A percentile compares a stretch with the other conserved stretches of the same genome.
phyloP scores from a whole-genome alignment of 2,888 invertebrate genomes.

The Myathropa florea region DNA sequence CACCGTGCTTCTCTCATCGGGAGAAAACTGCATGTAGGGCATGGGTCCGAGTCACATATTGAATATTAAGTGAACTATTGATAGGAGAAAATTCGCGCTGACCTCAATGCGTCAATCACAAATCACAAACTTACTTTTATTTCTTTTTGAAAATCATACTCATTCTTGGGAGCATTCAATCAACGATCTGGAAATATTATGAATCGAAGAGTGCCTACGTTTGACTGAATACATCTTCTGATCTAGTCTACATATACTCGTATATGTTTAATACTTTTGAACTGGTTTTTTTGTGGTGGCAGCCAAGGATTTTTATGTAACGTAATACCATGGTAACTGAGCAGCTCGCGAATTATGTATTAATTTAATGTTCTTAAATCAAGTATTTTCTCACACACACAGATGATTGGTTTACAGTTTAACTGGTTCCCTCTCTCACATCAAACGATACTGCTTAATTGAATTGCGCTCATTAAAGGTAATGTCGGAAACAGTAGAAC shows the following conservation, averaged over 20 bases:
- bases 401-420: no score
- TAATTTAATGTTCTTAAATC: background rate
- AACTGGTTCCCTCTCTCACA: no score
- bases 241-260: background rate
- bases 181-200: no score
- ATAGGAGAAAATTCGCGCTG: background rate
- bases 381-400: no score
- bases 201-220: no score
- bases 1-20: conserved; percentile 22
- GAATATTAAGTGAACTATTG: conserved; percentile 42
- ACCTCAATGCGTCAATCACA: background rate
- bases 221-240: no score
- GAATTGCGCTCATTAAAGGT: no score
- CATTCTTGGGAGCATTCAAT: background rate
- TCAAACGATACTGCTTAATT: no score
- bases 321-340: background rate
- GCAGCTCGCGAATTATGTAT: background rate
- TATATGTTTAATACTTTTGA: background rate
- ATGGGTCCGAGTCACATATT: conserved; percentile 37
- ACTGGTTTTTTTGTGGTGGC: background rate
- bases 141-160: background rate
- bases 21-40: conserved; percentile 68
- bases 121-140: background rate
- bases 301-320: background rate
- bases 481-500: no score